These are phyloP conservation scores for Ectropis grisescens DNA, from an alignment of 1,140 invertebrate species.

Conservation along the genomic window DNA sequence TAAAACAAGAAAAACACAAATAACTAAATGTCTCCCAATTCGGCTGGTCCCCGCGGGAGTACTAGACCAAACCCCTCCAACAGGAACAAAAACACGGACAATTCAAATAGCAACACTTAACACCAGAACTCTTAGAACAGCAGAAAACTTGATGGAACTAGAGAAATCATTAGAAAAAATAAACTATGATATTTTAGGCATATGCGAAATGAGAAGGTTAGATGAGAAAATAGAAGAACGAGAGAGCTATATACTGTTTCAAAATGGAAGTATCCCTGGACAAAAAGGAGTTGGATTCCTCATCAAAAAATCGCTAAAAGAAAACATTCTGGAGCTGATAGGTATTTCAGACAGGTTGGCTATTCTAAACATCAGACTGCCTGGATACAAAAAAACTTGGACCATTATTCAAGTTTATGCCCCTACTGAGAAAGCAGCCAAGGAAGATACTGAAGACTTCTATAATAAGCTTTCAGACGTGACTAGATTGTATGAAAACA, in stretches of 20 bases:
- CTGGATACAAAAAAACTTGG: slow-evolving; percentile 10
- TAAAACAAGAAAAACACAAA: slow-evolving; percentile 3
- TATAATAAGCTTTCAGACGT: slow-evolving; percentile 9
- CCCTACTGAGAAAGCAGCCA: slow-evolving; percentile 13
- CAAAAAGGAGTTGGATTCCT: slow-evolving; percentile 3
- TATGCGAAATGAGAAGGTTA: no score
- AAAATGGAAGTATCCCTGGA: no score
- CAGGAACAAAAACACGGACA: no score
- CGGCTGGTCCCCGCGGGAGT: no score
- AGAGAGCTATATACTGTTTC: not conserved
- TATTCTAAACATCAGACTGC: not conserved
- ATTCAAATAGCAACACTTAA: not conserved
- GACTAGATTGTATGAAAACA: slow-evolving; percentile 5
- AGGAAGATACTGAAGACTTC: slow-evolving; percentile 7
- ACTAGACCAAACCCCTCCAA: slow-evolving; percentile 11
- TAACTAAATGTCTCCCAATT: slow-evolving; percentile 3
- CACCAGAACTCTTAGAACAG: not conserved
- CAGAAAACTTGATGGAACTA: no score
- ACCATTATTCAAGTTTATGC: slow-evolving; percentile 19
- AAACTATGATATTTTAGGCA: no score
- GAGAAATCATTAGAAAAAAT: not conserved
- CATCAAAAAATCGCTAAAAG: not conserved
- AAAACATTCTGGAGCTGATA: not conserved
- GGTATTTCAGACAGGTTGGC: no score
- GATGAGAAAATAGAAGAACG: slow-evolving; percentile 3